phyloP scores from a whole-genome alignment of 2,888 invertebrate species.

The Tetramorium bicarinatum region DNA sequence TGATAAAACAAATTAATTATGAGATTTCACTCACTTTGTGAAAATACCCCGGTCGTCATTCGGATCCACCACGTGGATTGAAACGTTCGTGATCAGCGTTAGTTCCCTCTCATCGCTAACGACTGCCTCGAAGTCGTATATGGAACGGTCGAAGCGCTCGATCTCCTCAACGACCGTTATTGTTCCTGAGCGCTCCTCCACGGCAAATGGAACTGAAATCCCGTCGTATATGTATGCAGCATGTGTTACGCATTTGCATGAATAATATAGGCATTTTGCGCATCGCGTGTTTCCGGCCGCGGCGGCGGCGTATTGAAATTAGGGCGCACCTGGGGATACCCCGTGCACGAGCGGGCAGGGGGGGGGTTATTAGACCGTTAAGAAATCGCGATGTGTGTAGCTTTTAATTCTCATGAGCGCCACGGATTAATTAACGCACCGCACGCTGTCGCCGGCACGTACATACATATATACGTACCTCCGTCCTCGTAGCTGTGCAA shows the following conservation, averaged over 20 bases:
- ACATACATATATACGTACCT: constrained; percentile 87
- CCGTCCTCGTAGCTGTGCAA: constrained; percentile 94
- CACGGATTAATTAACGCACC: constrained; percentile 43
- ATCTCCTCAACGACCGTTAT: constrained; percentile 94
- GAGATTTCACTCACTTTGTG: constrained; percentile 88
- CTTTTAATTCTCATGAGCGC: constrained; percentile 19
- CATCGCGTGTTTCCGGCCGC: constrained; percentile 12
- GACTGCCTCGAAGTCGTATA: constrained; percentile 94
- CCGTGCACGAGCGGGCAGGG: background rate
- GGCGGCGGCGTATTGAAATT: constrained; percentile 44
- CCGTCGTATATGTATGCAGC: constrained; percentile 64
- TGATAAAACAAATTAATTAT: no score
- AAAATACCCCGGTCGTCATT: constrained; percentile 91
- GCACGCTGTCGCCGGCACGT: background rate
- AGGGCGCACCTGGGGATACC: background rate
- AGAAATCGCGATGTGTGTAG: background rate
- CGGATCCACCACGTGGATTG: constrained; percentile 93
- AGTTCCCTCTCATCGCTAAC: constrained; percentile 90
- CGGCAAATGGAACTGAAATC: constrained; percentile 94
- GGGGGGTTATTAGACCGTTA: constrained; percentile 51
- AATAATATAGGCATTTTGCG: constrained; percentile 25
- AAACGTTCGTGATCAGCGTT: constrained; percentile 93
- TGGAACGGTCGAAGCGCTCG: constrained; percentile 89
- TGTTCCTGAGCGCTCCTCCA: constrained; percentile 95
- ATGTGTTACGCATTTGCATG: constrained; percentile 66